Evolutionary conservation across 2,888 invertebrate genomes (phyloP).

Genomic region (Idaea straminata): DNA sequence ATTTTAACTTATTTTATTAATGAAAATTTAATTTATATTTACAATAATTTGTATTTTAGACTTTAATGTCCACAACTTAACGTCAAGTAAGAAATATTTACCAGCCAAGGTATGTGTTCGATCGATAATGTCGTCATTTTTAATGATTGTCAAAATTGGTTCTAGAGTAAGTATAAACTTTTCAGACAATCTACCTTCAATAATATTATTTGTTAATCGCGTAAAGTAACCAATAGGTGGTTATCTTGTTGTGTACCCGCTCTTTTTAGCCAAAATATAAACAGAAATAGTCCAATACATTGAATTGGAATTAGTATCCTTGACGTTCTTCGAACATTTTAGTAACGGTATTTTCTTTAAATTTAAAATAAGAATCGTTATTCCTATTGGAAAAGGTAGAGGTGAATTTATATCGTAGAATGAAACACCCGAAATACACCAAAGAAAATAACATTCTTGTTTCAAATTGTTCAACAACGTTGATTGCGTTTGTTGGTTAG

Average conservation of each 20-base stretch:
- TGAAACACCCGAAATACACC: background rate
- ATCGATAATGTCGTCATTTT: conserved; percentile 71
- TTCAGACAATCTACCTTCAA: conserved; percentile 3
- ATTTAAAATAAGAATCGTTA: conserved; percentile 56
- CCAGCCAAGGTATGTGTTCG: conserved; percentile 70
- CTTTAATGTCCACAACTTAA: conserved; percentile 20
- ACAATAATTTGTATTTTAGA: conserved; percentile 38
- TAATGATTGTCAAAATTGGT: conserved; percentile 29
- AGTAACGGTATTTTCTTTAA: conserved; percentile 61
- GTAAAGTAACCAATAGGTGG: background rate
- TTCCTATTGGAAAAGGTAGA: conserved; percentile 11
- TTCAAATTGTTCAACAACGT: conserved; percentile 21
- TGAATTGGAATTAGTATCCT: conserved; percentile 66
- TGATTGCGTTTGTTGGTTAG: conserved; percentile 10
- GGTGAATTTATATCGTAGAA: conserved; percentile 17
- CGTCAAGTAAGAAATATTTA: conserved; percentile 43
- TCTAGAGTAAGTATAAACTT: conserved; percentile 42
- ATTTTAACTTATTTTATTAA: conserved; percentile 43
- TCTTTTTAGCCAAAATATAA: background rate
- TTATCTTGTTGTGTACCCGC: conserved; percentile 3
- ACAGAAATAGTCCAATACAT: conserved; percentile 8
- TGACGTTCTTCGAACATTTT: conserved; percentile 72
- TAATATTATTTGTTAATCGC: background rate
- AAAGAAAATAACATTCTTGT: background rate
- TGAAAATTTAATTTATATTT: conserved; percentile 35